Conservation (phyloP, 2,113 vertebrate species). For the Pangasianodon gigas region DNA sequence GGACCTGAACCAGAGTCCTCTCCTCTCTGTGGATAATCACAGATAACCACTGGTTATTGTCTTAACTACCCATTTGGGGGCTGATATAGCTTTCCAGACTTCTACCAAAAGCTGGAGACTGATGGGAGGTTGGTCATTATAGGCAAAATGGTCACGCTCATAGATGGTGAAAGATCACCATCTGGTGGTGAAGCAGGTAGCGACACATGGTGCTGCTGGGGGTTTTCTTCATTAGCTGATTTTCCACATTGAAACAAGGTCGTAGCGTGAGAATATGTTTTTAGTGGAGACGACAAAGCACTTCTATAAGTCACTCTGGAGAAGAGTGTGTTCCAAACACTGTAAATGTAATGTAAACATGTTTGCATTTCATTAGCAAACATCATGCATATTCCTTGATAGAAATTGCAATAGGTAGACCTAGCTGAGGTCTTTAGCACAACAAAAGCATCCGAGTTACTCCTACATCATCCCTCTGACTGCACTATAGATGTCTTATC, state of each 20-base stretch:
- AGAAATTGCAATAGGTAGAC: too few species aligned
- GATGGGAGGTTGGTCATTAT: not conserved
- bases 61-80: not conserved
- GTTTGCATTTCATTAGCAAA: too few species aligned
- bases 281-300: too few species aligned
- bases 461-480: too few species aligned
- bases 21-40: not conserved
- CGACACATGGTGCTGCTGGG: not conserved
- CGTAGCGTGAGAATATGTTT: not conserved
- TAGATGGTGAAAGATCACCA: not conserved
- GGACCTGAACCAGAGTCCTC: not conserved
- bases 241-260: not conserved
- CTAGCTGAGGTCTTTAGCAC: too few species aligned
- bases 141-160: not conserved
- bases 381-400: too few species aligned
- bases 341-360: too few species aligned
- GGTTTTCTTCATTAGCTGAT: not conserved
- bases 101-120: not conserved
- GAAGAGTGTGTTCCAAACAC: too few species aligned
- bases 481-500: too few species aligned
- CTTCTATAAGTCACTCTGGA: too few species aligned
- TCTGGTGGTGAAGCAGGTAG: not conserved
- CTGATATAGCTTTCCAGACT: not conserved
- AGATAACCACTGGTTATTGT: not conserved
- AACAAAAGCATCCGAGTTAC: too few species aligned